Conservation (phyloP, 1,140 invertebrate genomes). For the Conus ventricosus region DNA sequence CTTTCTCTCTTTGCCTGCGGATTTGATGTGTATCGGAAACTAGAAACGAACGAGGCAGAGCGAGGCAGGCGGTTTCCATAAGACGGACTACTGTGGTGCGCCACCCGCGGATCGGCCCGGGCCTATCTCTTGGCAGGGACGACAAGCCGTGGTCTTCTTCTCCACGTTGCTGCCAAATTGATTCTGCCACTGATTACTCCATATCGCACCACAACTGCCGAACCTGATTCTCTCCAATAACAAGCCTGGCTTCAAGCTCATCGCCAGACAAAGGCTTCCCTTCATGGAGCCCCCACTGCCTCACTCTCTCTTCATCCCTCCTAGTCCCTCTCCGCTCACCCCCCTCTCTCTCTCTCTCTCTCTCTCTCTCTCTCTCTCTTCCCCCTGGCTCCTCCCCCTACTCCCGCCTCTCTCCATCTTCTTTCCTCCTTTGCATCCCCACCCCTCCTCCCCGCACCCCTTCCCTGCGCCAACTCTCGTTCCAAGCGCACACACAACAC, state of each 20-base stretch:
- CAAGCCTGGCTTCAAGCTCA: background rate
- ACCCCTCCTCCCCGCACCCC: too few species aligned
- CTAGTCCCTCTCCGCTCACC: background rate
- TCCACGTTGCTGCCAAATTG: slow-evolving; percentile 1
- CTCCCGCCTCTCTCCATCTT: background rate
- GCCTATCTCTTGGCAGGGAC: too few species aligned
- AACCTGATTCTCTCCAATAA: slow-evolving; percentile 23
- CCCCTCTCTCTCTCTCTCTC: background rate
- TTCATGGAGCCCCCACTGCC: background rate
- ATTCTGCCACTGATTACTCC: slow-evolving; percentile 27
- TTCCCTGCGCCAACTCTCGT: background rate
- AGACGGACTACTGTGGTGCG: too few species aligned
- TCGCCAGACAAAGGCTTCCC: too few species aligned
- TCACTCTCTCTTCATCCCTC: background rate
- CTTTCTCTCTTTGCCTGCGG: too few species aligned
- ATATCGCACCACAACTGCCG: slow-evolving; percentile 28
- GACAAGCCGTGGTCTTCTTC: background rate
- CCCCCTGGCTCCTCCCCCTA: background rate
- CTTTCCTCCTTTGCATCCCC: background rate
- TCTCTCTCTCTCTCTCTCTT: background rate
- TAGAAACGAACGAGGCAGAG: too few species aligned
- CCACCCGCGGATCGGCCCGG: too few species aligned
- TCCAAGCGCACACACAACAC: too few species aligned
- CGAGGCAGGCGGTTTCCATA: too few species aligned
- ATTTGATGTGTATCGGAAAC: too few species aligned